Conservation (phyloP, 2,888 invertebrate genomes). For the Plutella xylostella region DNA sequence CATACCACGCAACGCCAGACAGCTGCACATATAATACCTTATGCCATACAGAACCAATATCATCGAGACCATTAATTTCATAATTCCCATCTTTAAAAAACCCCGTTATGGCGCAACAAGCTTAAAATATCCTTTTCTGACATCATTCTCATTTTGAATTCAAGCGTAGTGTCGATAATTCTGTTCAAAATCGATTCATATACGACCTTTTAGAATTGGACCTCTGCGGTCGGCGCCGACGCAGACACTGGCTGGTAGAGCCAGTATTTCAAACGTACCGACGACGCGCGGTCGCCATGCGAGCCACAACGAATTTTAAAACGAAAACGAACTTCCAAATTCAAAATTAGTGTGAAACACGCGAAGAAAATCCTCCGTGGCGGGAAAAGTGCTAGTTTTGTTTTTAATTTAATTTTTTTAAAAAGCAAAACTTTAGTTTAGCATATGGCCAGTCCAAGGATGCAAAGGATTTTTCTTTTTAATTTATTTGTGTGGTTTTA, state of each 20-base stretch:
- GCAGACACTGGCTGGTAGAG: slow-evolving; percentile 23
- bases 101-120: slow-evolving; percentile 13
- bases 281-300: slow-evolving; percentile 53
- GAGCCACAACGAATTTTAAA: slow-evolving; percentile 40
- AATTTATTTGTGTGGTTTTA: slow-evolving; percentile 25
- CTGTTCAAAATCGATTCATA: slow-evolving; percentile 14
- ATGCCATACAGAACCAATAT: not conserved
- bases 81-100: not conserved
- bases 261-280: too few species aligned
- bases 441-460: slow-evolving; percentile 41
- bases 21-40: not conserved
- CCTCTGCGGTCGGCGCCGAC: not conserved
- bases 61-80: not conserved
- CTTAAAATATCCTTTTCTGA: slow-evolving; percentile 40
- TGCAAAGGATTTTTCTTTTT: slow-evolving; percentile 38
- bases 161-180: slow-evolving; percentile 23
- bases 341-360: slow-evolving; percentile 1
- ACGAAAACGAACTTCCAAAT: slow-evolving; percentile 40
- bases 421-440: slow-evolving; percentile 22
- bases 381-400: not conserved
- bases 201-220: slow-evolving; percentile 30
- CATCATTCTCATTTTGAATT: slow-evolving; percentile 31
- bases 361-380: not conserved
- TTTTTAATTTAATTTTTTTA: slow-evolving; percentile 18
- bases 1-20: too few species aligned